Base-by-base conservation (phyloP, 2,888 invertebrate genomes). In the Aradus depressus region DNA sequence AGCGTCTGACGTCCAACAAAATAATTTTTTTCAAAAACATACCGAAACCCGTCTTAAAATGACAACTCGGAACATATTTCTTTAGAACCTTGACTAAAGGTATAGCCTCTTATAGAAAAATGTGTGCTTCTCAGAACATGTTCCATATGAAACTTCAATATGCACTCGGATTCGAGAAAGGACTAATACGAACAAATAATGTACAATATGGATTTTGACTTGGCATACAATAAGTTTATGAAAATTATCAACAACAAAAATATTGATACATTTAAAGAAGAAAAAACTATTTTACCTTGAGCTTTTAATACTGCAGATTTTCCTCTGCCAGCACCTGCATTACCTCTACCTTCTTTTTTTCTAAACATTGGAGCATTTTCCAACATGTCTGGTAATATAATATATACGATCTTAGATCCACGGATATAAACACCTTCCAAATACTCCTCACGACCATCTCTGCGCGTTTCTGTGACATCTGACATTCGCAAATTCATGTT, bases 401-500 rank as follows among this genome's bases (percentile, higher is more conserved):
- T 76, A 68, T 97, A 97, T 38, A 96, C 75, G 56, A 98, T 95
- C 74, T 98, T 98, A 16, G 96, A 96, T 18, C 98, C 98, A 60
- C 98, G 77, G 60, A 99, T 95, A 68, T 95, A 99, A 5, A 98
- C 95, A 70, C 97, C 96, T 68, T 98, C 97, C 60, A 99, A 71
- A 65, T 92, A 88, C 3, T 85, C 84, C 1, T 90, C 87, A 58
- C 90, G 75, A 3, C 98, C 98, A 67, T 99, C 97, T 54, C 98
- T 75, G 66, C 90, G 88, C 0, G 95, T 96, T n/a, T 92, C 91
- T n/a, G 88, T 89, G 32, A 95, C 87, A 64, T 81, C 81, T 51
- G 89, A 83, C 87, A 98, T 89, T 72, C 97, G 95, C 72, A 95
- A 96, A 74, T 99, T 98, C 98, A 99, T 99, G 67, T 99, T 99